Evolutionary conservation across 1,140 invertebrate species (phyloP), one percentile per base, ranked within the genome.

Genomic region (Pseudomyrmex pallidus): DNA sequence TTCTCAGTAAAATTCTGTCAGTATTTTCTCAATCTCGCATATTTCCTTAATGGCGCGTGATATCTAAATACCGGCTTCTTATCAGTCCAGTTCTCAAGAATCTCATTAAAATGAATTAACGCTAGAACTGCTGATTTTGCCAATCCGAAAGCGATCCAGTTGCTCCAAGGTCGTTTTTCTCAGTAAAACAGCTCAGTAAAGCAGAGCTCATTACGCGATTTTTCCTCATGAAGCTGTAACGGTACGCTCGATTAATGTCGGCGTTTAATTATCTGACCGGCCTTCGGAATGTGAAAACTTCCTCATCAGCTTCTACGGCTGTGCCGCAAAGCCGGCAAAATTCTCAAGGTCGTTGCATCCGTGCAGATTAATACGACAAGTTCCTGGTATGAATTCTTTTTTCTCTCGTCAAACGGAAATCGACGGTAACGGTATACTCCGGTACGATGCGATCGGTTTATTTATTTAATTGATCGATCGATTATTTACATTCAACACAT

Each of bases 271-370:
- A 78, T 59, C 64, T 57, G 64, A 57, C 52, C 15, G 12, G 54
- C 72, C 66, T 50, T 20, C 44, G 22, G 54, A 17, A 59, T 72
- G 46, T 35, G 44, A 80, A 44, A 72, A 50, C 72, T 80, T 70
- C 66, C 76, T 80, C 44, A 15, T 80, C 20, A 46, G 20, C 20
- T 35, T 15, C 66, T 48, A 20, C 44, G 9, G 20, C 25, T 25
- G 25, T 25, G 25, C 22, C 2, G 22, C 73, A 15, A 25, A 25
- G 22, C 25, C 1, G 59, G 17, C 25, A 12, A 59, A 59, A 80
- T 72, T 22, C 25, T 70, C 76, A 72, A 78, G 64, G 76, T 59
- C 76, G 54, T 10, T 44, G 66, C 52, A 57, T 78, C 64, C 52
- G 22, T 44, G 62, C 64, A n/a, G 17, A 35, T 59, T 35, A 7